Conservation (phyloP, 2,797 vertebrate species). For the Smutsia temminckii region DNA sequence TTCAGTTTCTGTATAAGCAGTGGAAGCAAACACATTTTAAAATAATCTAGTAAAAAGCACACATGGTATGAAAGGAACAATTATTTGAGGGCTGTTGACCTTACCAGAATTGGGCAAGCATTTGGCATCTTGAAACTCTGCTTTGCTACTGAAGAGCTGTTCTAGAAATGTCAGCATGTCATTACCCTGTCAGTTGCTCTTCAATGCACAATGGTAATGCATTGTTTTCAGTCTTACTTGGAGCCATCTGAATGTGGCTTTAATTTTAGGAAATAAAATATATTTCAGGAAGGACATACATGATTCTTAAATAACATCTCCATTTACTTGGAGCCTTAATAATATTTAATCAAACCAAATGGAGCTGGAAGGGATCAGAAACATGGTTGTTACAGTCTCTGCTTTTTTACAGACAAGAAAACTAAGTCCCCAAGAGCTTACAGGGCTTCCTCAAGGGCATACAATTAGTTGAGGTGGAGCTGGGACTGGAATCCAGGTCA, state of each 20-base stretch:
- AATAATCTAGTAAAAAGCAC: constrained; percentile 73
- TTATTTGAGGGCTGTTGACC: constrained; percentile 62
- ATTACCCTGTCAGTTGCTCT: not conserved
- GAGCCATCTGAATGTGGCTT: constrained; percentile 42
- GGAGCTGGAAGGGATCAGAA: not conserved
- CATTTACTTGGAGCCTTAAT: not conserved
- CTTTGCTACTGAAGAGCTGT: constrained; percentile 43
- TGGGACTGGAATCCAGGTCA: not conserved
- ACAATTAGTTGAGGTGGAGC: not conserved
- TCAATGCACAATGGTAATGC: not conserved
- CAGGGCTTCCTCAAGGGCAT: not conserved
- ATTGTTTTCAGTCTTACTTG: constrained; percentile 57
- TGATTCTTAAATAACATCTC: constrained; percentile 11
- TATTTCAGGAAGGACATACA: constrained; percentile 42
- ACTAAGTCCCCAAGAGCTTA: not conserved
- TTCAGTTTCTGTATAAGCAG: constrained; percentile 66
- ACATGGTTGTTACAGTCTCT: not conserved
- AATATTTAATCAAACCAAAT: constrained; percentile 9
- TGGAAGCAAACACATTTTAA: constrained; percentile 65
- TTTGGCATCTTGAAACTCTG: constrained; percentile 67
- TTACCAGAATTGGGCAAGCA: constrained; percentile 68
- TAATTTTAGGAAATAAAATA: constrained; percentile 43
- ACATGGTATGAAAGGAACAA: constrained; percentile 58
- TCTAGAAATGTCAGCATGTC: constrained; percentile 58
- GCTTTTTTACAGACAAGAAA: not conserved